Evolutionary conservation across 2,888 invertebrate genomes (phyloP).

Genomic region (Meteorus colon): DNA sequence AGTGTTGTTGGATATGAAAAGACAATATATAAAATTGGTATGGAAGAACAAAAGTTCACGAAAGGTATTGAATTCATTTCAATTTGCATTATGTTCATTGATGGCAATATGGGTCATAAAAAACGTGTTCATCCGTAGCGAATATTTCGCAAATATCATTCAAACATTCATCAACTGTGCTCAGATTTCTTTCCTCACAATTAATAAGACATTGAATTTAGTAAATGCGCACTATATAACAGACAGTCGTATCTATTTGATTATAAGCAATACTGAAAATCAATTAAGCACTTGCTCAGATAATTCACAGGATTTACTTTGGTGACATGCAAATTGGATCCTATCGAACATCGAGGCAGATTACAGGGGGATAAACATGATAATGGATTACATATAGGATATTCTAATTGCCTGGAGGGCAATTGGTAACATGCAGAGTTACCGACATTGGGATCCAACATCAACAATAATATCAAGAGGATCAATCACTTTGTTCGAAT

Average conservation of each 20-base stretch:
- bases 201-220: not conserved
- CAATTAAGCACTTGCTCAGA: not conserved
- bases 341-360: not conserved
- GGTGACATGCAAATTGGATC: not conserved
- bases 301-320: not conserved
- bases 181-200: not conserved
- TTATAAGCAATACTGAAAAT: not conserved
- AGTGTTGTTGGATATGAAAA: too few species aligned
- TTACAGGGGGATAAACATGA: conserved; percentile 7
- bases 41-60: too few species aligned
- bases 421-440: not conserved
- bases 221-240: not conserved
- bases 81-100: too few species aligned
- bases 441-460: not conserved
- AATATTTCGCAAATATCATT: not conserved
- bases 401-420: not conserved
- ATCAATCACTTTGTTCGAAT: conserved; percentile 8
- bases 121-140: not conserved
- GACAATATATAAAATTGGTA: too few species aligned
- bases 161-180: not conserved
- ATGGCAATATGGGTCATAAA: not conserved
- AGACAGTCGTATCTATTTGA: not conserved
- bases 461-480: conserved; percentile 17
- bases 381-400: not conserved
- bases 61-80: too few species aligned